Evolutionary conservation across 2,113 vertebrate species (phyloP).

Genomic region (Furnarius figulus): DNA sequence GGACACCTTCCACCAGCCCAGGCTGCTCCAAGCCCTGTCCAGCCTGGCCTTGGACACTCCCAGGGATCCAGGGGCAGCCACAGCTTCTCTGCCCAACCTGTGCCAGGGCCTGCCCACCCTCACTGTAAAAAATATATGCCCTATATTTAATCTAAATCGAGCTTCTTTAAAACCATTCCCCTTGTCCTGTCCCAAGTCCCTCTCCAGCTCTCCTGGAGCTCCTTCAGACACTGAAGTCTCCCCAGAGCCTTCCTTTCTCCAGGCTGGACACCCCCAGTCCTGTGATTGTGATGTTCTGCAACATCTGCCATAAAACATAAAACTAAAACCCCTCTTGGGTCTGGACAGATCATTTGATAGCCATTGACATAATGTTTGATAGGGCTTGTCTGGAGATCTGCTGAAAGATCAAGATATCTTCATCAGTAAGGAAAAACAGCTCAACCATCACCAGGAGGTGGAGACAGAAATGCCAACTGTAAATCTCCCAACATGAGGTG

Average conservation of each 20-base stretch:
- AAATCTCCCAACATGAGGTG: neutral
- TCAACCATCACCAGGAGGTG: neutral
- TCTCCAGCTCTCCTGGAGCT: neutral
- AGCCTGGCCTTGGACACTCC: neutral
- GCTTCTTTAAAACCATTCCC: neutral
- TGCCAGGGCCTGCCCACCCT: neutral
- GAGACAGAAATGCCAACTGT: neutral
- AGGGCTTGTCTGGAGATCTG: neutral
- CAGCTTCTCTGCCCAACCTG: neutral
- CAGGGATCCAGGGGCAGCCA: neutral
- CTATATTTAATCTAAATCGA: neutral
- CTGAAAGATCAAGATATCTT: neutral
- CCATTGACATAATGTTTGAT: neutral
- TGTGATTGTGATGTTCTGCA: neutral
- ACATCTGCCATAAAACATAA: neutral
- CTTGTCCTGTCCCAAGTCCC: neutral
- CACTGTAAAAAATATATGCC: accelerated
- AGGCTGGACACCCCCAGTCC: neutral
- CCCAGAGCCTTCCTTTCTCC: neutral
- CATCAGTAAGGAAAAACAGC: neutral
- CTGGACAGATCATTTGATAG: neutral
- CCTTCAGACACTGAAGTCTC: neutral
- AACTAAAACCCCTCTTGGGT: neutral
- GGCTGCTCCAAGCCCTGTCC: neutral
- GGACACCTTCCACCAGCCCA: neutral